Evolutionary conservation across 2,888 invertebrate genomes (phyloP), one percentile per base, ranked within the genome.

Genomic region (Trichacis sp.): DNA sequence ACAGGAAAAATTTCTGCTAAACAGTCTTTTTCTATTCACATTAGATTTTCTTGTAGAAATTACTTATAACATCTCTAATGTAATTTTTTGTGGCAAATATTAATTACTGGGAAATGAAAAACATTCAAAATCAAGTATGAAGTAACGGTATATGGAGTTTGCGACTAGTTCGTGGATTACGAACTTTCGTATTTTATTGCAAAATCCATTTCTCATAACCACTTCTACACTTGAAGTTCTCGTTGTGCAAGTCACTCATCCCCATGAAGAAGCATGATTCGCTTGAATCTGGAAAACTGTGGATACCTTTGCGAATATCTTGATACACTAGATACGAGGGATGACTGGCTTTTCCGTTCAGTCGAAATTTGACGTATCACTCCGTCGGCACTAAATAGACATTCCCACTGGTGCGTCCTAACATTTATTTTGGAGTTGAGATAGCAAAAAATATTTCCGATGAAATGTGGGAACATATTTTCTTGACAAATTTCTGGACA

Each of bases 231-330:
- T 59, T 62, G 68, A 70, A 73, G 73, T 76, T 71, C 73, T 71
- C 64, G 52, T 66, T 63, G 64, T 77, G 81, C 81, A 77, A 80
- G 81, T 81, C 81, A 80, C 66, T 70, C 61, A 72, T 69, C 70
- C 69, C 73, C 74, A 72, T 69, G 69, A 72, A 71, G 72, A 71
- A 75, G 70, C 78, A 79, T 77, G 78, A 77, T 72, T 74, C 63
- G 76, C 73, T 73, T 72, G 73, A 77, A 78, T 72, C 74, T 73
- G 54, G 73, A 75, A 73, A 68, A 71, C 52, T 67, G 56, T 48
- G 62, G 54, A 64, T 56, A 62, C 65, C 64, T 63, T 57, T 59
- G 72, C 70, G 73, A 71, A 77, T 77, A 77, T 77, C 76, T 74
- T 77, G 76, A 78, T 78, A 77, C 72, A 77, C 71, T 72, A 72